Evolutionary conservation across 2,113 vertebrate genomes (phyloP).

Genomic region (Eretmochelys imbricata): DNA sequence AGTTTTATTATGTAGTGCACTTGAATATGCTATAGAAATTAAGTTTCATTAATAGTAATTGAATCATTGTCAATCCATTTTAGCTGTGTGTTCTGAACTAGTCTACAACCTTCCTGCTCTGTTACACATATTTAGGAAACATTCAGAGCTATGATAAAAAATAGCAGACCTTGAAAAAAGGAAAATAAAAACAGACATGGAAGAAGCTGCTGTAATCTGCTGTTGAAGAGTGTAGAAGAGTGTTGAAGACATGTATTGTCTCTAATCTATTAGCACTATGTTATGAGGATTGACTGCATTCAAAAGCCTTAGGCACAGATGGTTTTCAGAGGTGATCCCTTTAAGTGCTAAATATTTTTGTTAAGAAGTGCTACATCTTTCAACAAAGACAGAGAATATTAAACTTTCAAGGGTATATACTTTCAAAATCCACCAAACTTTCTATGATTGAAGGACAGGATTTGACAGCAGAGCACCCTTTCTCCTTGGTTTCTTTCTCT

Average conservation of each 20-base stretch:
- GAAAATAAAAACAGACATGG: slow-evolving; percentile 61
- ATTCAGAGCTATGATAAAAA: slow-evolving; percentile 25
- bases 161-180: slow-evolving; percentile 30
- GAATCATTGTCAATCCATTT: not conserved
- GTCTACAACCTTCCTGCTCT: slow-evolving; percentile 7
- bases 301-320: not conserved
- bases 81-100: not conserved
- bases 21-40: slow-evolving; percentile 34
- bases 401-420: not conserved
- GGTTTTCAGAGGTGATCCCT: slow-evolving; percentile 23
- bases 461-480: not conserved
- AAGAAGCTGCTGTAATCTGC: slow-evolving; percentile 29
- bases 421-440: not conserved
- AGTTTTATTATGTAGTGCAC: not conserved
- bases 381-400: not conserved
- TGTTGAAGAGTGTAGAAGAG: not conserved
- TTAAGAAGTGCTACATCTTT: not conserved
- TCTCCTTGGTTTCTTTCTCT: slow-evolving; percentile 29
- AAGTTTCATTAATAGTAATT: slow-evolving; percentile 30
- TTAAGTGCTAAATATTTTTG: not conserved
- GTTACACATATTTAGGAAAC: slow-evolving; percentile 17
- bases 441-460: not conserved
- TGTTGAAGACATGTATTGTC: not conserved
- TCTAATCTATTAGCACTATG: slow-evolving; percentile 36
- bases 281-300: not conserved